Conservation (phyloP, 2,888 invertebrate species). For the Congeria kusceri region DNA sequence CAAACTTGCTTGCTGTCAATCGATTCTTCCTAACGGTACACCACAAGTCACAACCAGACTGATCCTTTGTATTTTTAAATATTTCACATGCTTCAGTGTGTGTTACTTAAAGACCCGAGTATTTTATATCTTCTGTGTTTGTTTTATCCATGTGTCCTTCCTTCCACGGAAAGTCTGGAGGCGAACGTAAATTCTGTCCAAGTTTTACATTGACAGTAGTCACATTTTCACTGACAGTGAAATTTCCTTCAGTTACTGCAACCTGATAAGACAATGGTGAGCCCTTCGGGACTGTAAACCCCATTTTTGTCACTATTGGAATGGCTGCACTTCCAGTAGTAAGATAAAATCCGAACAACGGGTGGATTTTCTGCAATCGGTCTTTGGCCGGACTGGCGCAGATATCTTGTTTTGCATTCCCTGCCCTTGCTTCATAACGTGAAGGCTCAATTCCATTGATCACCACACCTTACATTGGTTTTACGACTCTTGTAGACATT, state of each 20-base stretch:
- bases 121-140: no score
- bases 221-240: background rate
- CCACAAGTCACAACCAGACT: no score
- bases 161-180: no score
- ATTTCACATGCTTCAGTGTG: no score
- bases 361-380: constrained; percentile 3
- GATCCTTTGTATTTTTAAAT: no score
- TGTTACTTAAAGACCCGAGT: no score
- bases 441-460: background rate
- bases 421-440: constrained; percentile 16
- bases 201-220: background rate
- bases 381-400: background rate
- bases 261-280: constrained; percentile 17
- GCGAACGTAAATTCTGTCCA: background rate
- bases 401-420: no score
- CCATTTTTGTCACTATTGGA: background rate
- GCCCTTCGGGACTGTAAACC: background rate
- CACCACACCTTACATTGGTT: background rate
- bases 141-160: no score
- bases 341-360: constrained; percentile 11
- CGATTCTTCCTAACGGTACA: no score
- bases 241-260: constrained; percentile 2
- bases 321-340: background rate
- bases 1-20: constrained; percentile 22
- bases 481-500: background rate